Evolutionary conservation across 2,888 invertebrate genomes (phyloP).

Genomic region (Drosophila crucigera): DNA sequence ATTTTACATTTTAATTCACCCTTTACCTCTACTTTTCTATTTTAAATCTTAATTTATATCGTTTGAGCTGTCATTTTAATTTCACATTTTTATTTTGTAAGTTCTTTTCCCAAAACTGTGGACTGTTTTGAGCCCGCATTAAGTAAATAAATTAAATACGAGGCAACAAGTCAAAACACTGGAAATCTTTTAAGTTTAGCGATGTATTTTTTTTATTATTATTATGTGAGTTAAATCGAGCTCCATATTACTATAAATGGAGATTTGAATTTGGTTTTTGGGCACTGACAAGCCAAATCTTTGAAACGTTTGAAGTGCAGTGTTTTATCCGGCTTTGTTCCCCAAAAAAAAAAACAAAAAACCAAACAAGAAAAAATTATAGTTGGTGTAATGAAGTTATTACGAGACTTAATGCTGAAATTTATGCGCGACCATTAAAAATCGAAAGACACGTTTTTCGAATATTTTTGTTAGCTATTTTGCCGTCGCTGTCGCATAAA

Average conservation of each 20-base stretch:
- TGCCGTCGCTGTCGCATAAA: conserved; percentile 69
- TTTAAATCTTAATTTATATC: background rate
- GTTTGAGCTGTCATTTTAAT: background rate
- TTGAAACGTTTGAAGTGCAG: background rate
- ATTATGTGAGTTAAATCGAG: background rate
- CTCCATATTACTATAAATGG: background rate
- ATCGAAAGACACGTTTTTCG: conserved; percentile 78
- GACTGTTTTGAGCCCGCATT: background rate
- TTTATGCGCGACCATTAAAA: conserved; percentile 82
- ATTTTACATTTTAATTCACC: background rate
- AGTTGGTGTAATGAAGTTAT: conserved; percentile 83
- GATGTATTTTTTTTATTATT: background rate
- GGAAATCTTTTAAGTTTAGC: background rate
- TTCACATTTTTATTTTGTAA: background rate
- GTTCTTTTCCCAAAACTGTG: background rate
- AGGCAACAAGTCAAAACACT: background rate
- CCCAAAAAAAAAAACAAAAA: background rate
- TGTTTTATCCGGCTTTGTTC: background rate
- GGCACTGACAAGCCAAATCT: background rate
- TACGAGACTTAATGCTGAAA: conserved; percentile 81
- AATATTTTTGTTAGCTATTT: conserved; percentile 72
- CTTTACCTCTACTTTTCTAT: background rate
- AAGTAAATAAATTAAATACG: background rate
- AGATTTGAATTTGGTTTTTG: background rate
- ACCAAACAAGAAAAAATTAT: conserved; percentile 34